Evolutionary conservation across 2,888 invertebrate genomes (phyloP), one percentile per base, ranked within the genome.

Genomic region (Strigamia crassipes): DNA sequence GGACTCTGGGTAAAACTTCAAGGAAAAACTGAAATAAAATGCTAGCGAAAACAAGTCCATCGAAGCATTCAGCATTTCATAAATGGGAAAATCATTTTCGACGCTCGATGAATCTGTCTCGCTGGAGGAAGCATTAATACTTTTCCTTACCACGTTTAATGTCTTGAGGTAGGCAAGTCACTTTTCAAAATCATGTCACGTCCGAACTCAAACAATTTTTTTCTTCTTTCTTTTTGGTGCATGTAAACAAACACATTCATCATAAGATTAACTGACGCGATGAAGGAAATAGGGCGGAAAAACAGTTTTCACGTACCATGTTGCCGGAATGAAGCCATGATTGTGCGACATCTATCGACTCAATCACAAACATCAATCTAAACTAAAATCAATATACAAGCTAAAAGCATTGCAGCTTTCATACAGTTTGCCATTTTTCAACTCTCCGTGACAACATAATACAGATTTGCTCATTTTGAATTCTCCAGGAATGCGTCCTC

Each of bases 171-270:
- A 23, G 18, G 61, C 23, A 61, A 61, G 46, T 13, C 46, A 46
- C 61, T 23, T 61, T 61, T 61, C 61, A 61, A 61, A 61, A 61
- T 1, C 61, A 61, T 23, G 61, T 61, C 61, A 61, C 61, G 61
- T 21, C 61, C 61, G 13, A n/a, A n/a, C 23, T 6, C 61, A 18
- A 23, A 18, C 61, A 23, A 27, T 61, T 61, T 61, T 61, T 61
- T 61, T 18, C 6, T 61, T 23, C 10, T 61, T 23, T 27, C 27
- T 27, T 18, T 61, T 21, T 21, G 21, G 12, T 18, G n/a, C 61
- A 21, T 18, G 61, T 61, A 61, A 61, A 61, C 61, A 61, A 61
- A 61, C 61, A 61, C 61, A 61, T 61, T 61, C 61, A 61, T 61
- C 61, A 61, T 23, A 61, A 61, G 61, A 61, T 61, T 61, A 61